Evolutionary conservation across 2,113 vertebrate species (phyloP).

Genomic region (Hoplias malabaricus): DNA sequence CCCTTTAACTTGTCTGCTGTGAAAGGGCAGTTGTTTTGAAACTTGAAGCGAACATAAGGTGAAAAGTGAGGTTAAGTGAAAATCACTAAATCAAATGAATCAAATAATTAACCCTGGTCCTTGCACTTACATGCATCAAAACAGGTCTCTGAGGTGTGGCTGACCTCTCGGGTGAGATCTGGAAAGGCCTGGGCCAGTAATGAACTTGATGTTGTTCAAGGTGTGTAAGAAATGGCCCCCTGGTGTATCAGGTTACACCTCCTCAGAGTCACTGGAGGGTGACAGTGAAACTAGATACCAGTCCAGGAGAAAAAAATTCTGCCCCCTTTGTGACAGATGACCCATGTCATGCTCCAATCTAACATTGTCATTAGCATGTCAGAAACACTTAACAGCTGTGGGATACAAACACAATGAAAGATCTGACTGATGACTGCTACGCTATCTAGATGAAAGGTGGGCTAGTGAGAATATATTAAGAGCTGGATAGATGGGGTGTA

Average conservation of each 20-base stretch:
- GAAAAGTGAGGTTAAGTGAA: neutral
- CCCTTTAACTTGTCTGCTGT: neutral
- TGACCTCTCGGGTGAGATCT: neutral
- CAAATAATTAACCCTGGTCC: neutral
- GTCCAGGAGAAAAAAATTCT: constrained; percentile 1
- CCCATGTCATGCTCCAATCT: neutral
- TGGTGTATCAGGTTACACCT: neutral
- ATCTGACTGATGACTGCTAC: neutral
- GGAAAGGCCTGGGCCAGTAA: neutral
- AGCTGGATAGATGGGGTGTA: too few relatives aligned
- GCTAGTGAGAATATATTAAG: neutral
- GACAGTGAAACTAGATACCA: neutral
- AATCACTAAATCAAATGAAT: neutral
- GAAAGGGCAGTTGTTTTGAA: neutral
- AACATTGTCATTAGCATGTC: neutral
- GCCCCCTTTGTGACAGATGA: neutral
- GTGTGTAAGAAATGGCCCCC: neutral
- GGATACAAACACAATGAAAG: neutral
- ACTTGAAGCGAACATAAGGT: neutral
- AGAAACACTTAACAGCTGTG: constrained; percentile 15
- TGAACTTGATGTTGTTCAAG: constrained; percentile 13
- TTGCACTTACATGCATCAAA: neutral
- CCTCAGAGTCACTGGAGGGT: neutral
- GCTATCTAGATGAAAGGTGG: neutral
- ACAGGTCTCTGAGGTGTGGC: neutral